Evolutionary conservation across 2,888 invertebrate species (phyloP).

Genomic region (Acrobasis consociella): DNA sequence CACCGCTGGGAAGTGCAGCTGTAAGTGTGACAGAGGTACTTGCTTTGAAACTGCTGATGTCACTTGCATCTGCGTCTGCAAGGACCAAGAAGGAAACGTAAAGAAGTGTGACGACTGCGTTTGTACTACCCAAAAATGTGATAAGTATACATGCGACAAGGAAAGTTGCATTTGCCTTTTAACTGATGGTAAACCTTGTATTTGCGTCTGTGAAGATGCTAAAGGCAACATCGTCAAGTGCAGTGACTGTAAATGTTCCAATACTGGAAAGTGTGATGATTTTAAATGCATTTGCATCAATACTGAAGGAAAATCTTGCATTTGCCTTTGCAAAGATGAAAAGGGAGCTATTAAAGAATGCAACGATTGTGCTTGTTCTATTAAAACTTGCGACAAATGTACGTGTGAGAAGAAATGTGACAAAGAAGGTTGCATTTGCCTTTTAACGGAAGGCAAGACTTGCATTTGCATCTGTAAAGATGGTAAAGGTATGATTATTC

Average conservation of each 20-base stretch:
- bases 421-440: constrained; percentile 36
- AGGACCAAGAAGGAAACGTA: constrained; percentile 39
- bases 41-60: constrained; percentile 36
- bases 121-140: not conserved
- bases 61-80: constrained; percentile 44
- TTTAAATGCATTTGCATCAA: constrained; percentile 48
- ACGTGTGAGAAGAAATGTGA: constrained; percentile 30
- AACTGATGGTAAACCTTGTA: constrained; percentile 39
- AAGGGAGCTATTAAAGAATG: constrained; percentile 36
- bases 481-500: constrained; percentile 33
- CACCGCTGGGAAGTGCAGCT: constrained; percentile 22
- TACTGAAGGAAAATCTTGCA: constrained; percentile 40
- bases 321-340: constrained; percentile 40
- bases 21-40: constrained; percentile 37
- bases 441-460: constrained; percentile 35
- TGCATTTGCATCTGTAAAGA: constrained; percentile 40
- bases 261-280: constrained; percentile 34
- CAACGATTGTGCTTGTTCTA: constrained; percentile 37
- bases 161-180: constrained; percentile 41
- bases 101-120: constrained; percentile 42
- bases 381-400: constrained; percentile 2
- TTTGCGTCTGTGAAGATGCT: constrained; percentile 41
- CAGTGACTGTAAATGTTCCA: constrained; percentile 40
- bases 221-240: constrained; percentile 38
- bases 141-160: constrained; percentile 39